Evolutionary conservation across 53 echinoderm and acorn worm genomes (phyloP), one percentile per base, ranked within the genome.

Genomic region (Echinometra lucunter): DNA sequence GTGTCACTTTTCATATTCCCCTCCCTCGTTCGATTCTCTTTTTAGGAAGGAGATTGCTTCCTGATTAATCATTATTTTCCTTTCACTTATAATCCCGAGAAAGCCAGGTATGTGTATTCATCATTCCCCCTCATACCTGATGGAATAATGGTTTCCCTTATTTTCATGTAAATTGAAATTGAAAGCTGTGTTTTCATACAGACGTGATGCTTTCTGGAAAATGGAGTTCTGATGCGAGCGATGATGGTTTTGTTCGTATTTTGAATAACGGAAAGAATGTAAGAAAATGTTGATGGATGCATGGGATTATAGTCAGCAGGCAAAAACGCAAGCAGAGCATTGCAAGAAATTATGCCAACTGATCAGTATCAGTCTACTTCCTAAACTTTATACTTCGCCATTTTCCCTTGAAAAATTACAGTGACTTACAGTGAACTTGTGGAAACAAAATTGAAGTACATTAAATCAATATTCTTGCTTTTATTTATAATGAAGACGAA

Each of bases 41-140:
- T 83, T 16, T 83, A 23, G 23, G 42, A 78, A 78, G 18, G 15
- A 42, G 23, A 78, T 78, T 78, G 78, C 78, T 78, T 78, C 42
- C 42, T 78, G 78, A 78, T 78, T 42, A 42, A 78, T 42, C 78
- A 42, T 78, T 19, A 78, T 78, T 78, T 78, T 78, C 40, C 38
- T 19, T 11, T 38, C 78, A 37, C 78, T n/a, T n/a, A 42, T 78
- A 78, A 78, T 21, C 4, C 21, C 12, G 19, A 78, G 40, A 42
- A 4, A 40, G 78, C 28, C 78, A 78, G 78, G 6, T 23, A 78
- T 42, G 42, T 11, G 9, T 5, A 63, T 4, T 15, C 63, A 23
- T 17, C 23, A 35, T 5, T 78, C 7, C 21, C 63, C 1, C 63
- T 56, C 13, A 56, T 63, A 63, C 19, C 38, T 23, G 78, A 21